A percentile compares a stretch with the other conserved stretches of the same genome.
These are phyloP conservation scores for Epicampocera succincta DNA, from an alignment of 2,888 invertebrate species.

Conservation along the genomic window DNA sequence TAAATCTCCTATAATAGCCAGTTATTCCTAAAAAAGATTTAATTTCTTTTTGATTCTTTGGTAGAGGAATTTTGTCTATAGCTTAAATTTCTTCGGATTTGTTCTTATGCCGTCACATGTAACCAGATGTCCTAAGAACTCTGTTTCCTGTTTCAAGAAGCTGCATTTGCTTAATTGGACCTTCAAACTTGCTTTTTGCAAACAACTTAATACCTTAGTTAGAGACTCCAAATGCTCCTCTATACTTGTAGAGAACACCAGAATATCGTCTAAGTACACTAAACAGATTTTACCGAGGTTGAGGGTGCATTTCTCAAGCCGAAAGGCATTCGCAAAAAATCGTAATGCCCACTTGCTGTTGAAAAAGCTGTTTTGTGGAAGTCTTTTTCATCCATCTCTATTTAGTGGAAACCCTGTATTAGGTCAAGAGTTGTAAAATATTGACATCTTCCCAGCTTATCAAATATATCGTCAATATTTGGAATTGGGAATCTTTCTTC, in stretches of 20 bases:
- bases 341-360: too few relatives aligned
- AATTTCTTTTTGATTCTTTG: conserved; percentile 4
- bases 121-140: conserved; percentile 41
- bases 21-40: conserved; percentile 24
- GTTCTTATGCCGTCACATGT: conserved; percentile 32
- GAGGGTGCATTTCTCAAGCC: too few relatives aligned
- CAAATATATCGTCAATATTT: too few relatives aligned
- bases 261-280: conserved; percentile 41
- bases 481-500: too few relatives aligned
- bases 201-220: conserved; percentile 23
- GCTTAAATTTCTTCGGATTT: conserved; percentile 34
- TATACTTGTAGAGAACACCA: conserved; percentile 42
- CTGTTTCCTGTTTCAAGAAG: conserved; percentile 35
- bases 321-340: too few relatives aligned
- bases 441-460: too few relatives aligned
- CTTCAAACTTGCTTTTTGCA: conserved; percentile 55
- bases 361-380: too few relatives aligned
- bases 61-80: conserved; percentile 10
- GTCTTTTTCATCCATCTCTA: too few relatives aligned
- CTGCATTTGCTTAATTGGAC: conserved; percentile 42
- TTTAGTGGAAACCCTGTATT: too few relatives aligned
- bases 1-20: conserved; percentile 2
- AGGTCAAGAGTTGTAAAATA: too few relatives aligned
- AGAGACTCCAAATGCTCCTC: conserved; percentile 30
- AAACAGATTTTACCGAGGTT: conserved; percentile 40